Base-by-base conservation (phyloP, 2,888 invertebrate genomes). In the Chloromyia formosa region DNA sequence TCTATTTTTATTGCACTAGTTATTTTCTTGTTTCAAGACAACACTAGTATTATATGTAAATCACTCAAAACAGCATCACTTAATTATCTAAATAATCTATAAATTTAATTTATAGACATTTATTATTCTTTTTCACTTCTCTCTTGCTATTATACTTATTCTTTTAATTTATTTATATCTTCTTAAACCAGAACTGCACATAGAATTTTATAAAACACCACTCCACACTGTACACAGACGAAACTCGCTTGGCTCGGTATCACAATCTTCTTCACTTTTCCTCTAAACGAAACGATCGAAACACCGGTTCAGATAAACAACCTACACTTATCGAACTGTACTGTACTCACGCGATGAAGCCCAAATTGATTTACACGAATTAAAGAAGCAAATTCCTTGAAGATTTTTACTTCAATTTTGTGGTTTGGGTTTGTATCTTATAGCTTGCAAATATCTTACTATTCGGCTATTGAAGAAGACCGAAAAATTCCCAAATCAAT, bases 301-400 rank as follows among this genome's bases (percentile, higher is more conserved):
- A 66, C 45, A 49, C 66, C 66, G 66, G 66, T 62, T 62, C 20
- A 35, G 40, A 62, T 40, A 60, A 20, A 12, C 45, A 45, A 49
- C 66, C 66, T 66, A 49, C 66, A 66, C 66, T 18, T 10, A 16
- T 22, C 49, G 22, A 66, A 66, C 66, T 66, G 66, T 66, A 66
- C 66, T 18, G 45, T 66, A 66, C 49, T 22, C 20, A 66, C 49
- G 1, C 16, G 20, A 60, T 60, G 23, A 23, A 22, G 14, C 27
- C n/a, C 35, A n/a, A 40, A 62, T 62, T 16, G 40, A 62, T 62
- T 40, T 40, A 62, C 42, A 62, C 27, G 27, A 35, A 35, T 35
- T 35, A 7, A 35, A 35, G 27, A 35, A 35, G 27, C 2, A 35
- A 35, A 35, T 35, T 35, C 27, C 27, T 35, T 35, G 27, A 35